These are phyloP conservation scores for Enteromius paludinosus DNA, from an alignment of 2,797 vertebrate genomes.

Conservation along the genomic window DNA sequence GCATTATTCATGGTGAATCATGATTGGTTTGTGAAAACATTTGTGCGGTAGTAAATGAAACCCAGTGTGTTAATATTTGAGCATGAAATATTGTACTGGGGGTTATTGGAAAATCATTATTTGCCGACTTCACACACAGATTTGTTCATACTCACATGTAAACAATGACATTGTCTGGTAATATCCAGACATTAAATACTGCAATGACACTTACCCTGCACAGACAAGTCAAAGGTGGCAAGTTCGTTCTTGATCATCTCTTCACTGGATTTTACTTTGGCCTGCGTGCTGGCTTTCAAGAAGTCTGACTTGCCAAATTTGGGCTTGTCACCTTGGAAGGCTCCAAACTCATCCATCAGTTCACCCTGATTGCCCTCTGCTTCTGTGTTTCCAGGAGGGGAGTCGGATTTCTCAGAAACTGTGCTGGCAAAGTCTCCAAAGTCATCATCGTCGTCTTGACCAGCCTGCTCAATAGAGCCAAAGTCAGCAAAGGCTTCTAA, in stretches of 20 bases:
- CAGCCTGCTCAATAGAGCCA: conserved; percentile 59
- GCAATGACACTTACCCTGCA: conserved; percentile 87
- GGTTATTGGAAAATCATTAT: background rate
- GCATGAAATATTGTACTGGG: background rate
- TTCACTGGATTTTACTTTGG: conserved; percentile 97
- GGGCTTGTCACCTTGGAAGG: conserved; percentile 94
- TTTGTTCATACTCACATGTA: background rate
- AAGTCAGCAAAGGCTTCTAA: conserved; percentile 85
- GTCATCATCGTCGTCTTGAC: conserved; percentile 74
- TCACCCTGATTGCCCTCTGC: conserved; percentile 74
- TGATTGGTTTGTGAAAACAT: background rate
- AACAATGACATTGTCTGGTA: background rate
- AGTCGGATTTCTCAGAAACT: conserved; percentile 75
- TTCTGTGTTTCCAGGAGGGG: conserved; percentile 62
- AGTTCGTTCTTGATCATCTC: conserved; percentile 98
- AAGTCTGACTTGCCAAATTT: conserved; percentile 99
- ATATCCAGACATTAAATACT: background rate
- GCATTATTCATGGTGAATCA: background rate
- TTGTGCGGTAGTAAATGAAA: background rate
- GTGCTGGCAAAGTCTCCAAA: conserved; percentile 86
- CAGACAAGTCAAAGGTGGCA: conserved; percentile 95
- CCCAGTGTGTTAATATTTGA: background rate
- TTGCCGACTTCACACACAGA: background rate
- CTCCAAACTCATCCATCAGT: conserved; percentile 86
- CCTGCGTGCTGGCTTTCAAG: conserved; percentile 91